phyloP scores from a whole-genome alignment of 2,797 vertebrate species.

The Garrulus glandarius region DNA sequence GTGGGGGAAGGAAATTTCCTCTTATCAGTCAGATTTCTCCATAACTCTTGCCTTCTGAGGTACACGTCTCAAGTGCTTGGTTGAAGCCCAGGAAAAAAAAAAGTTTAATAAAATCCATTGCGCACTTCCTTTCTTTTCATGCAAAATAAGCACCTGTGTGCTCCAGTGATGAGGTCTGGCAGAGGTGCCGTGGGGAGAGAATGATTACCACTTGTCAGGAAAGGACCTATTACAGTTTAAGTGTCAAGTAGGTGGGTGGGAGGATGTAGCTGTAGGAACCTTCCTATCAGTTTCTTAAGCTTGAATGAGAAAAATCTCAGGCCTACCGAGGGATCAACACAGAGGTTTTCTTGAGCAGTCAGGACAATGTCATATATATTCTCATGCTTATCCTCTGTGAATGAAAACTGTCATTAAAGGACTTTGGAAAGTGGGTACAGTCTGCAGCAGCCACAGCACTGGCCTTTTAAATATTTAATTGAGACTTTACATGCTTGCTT shows the following conservation, averaged over 20 bases:
- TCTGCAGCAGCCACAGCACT: background rate
- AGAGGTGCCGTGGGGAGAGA: background rate
- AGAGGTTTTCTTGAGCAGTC: background rate
- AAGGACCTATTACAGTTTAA: background rate
- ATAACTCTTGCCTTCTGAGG: background rate
- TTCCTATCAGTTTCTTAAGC: background rate
- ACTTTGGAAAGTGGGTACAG: background rate
- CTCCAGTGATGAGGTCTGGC: background rate
- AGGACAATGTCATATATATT: background rate
- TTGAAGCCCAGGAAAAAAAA: background rate
- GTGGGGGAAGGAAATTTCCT: background rate
- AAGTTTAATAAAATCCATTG: background rate
- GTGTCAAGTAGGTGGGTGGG: background rate
- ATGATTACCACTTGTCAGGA: background rate
- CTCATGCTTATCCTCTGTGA: background rate
- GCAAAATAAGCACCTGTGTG: background rate
- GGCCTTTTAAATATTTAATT: background rate
- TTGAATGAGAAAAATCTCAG: constrained; percentile 8
- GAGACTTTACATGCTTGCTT: background rate
- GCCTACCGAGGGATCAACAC: background rate
- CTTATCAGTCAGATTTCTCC: background rate
- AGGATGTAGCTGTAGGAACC: background rate
- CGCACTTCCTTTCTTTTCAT: accelerated
- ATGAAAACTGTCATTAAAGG: background rate
- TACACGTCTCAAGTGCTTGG: background rate